phyloP scores from a whole-genome alignment of 2,113 vertebrate genomes.

The Pygathrix nemaeus region DNA sequence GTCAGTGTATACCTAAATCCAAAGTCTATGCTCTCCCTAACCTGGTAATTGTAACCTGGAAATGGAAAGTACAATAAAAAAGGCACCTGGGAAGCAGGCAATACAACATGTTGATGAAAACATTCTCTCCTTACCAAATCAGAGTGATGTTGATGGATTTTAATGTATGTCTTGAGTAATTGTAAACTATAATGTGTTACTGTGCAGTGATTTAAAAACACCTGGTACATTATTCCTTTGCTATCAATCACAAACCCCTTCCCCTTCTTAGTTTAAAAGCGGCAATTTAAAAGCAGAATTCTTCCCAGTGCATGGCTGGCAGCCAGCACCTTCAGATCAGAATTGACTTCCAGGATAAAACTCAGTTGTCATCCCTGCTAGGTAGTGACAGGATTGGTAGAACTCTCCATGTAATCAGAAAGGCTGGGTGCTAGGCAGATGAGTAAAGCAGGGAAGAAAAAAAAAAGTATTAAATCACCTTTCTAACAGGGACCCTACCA shows the following conservation, averaged over 20 bases:
- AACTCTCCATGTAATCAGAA: not conserved
- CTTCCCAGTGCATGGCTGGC: not conserved
- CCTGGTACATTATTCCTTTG: not conserved
- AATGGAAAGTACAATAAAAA: not conserved
- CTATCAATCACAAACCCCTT: not conserved
- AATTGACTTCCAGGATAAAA: not conserved
- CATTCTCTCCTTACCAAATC: not conserved
- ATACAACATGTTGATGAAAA: not conserved
- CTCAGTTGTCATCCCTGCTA: not conserved
- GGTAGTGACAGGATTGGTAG: not conserved
- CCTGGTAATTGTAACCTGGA: not conserved
- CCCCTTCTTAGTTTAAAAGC: not conserved
- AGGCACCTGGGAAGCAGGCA: not conserved
- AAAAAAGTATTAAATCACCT: not conserved
- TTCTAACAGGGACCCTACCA: not conserved
- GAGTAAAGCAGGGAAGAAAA: not conserved
- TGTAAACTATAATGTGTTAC: not conserved
- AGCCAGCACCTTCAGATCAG: not conserved
- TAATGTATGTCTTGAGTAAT: not conserved
- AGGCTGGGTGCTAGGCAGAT: not conserved
- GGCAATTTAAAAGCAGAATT: not conserved
- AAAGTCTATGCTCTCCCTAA: not conserved
- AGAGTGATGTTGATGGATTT: not conserved
- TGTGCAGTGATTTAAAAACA: not conserved
- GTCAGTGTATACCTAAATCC: not conserved